Conservation (phyloP, 30 jellyfish, hydroid and myxozoan species). For the Rhopilema esculentum region DNA sequence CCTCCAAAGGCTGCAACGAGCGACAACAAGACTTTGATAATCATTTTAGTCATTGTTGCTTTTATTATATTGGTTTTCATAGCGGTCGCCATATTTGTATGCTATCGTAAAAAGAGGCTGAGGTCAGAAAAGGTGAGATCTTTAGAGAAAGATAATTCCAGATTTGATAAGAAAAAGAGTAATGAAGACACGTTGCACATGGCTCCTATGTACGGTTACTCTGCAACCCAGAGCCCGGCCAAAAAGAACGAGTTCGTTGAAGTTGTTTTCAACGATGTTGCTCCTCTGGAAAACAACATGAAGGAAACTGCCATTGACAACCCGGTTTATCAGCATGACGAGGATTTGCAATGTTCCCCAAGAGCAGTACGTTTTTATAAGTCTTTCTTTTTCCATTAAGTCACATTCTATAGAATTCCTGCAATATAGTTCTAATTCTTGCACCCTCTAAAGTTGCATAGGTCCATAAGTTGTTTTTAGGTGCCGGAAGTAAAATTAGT, state of each 20-base stretch:
- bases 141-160: background rate
- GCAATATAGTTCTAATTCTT: no score
- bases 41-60: constrained; percentile 62
- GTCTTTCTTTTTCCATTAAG: background rate
- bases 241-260: constrained; percentile 37
- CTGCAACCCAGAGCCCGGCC: background rate
- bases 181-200: background rate
- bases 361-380: background rate
- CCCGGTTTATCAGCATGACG: constrained; percentile 36
- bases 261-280: constrained; percentile 27
- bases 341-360: background rate
- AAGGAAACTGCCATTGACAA: constrained; percentile 54
- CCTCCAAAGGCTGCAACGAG: constrained; percentile 49
- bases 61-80: constrained; percentile 48
- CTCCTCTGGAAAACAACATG: background rate
- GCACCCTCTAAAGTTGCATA: no score
- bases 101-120: constrained; percentile 39
- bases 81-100: constrained; percentile 40
- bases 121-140: constrained; percentile 10
- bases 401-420: background rate
- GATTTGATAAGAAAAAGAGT: background rate
- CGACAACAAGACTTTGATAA: constrained; percentile 33
- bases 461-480: no score
- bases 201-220: constrained; percentile 11
- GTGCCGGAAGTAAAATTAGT: no score